Evolutionary conservation across 2,797 vertebrate species (phyloP), one percentile per base, ranked within the genome.

Genomic region (Heteromormyrus szaboi): DNA sequence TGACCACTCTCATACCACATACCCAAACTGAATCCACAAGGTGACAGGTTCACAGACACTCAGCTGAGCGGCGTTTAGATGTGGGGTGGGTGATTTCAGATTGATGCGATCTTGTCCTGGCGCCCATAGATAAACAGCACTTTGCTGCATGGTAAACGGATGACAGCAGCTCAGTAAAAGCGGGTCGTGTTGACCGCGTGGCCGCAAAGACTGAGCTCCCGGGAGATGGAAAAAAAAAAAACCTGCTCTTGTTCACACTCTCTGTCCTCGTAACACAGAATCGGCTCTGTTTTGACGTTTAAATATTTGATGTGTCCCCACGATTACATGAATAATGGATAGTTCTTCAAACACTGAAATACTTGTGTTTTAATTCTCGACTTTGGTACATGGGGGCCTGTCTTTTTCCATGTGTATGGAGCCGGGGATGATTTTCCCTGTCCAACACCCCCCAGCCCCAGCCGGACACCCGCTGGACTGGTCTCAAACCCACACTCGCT

Each of bases 301-400:
- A 68, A 62, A 68, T 89, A 68, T 56, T 88, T 88, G 17, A 89
- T 85, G 59, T 12, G 41, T 65, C 65, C 56, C 46, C 88, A 79
- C 29, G 81, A 87, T 59, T 81, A 46, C 53, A 59, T 87, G 89
- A 89, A 89, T 89, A 87, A 89, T 89, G 68, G 46, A 89, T 17
- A 72, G 4, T 76, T 72, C 51, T 48, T 81, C 59, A 86, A 54
- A 79, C 87, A 44, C 56, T 89, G 29, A 87, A 83, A 68, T 50
- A 65, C 41, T 44, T 5, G 29, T 29, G 19, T 81, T 83, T 81
- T 56, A 7, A 79, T 44, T 46, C 37, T 84, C 14, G 33, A 48
- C n/a, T 59, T 56, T 72, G 65, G 65, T 84, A 12, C 22, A 25
- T 84, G 44, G 2, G 48, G 19, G 65, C 11, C 4, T 72, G 12